Evolutionary conservation across 2,797 vertebrate species (phyloP).

Genomic region (Neosilurus mollespiculum): DNA sequence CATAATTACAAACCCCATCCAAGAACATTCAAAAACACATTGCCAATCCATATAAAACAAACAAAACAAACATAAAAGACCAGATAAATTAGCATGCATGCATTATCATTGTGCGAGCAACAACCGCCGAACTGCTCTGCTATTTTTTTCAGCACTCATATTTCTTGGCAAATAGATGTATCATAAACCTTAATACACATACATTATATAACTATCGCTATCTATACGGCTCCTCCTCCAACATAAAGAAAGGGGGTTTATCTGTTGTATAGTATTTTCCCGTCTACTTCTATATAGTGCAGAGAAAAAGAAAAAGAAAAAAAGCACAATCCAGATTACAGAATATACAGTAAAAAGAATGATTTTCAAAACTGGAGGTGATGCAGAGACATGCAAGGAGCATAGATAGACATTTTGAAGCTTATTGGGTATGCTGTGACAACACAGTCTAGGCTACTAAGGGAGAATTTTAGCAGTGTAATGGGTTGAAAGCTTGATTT

Average conservation of each 20-base stretch:
- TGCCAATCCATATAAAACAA: slow-evolving; percentile 44
- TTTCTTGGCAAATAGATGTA: slow-evolving; percentile 53
- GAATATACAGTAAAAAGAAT: slow-evolving; percentile 59
- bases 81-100: slow-evolving; percentile 68
- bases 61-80: slow-evolving; percentile 35
- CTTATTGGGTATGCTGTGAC: background rate
- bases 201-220: slow-evolving; percentile 52
- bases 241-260: slow-evolving; percentile 45
- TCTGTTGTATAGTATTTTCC: slow-evolving; percentile 39
- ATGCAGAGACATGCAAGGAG: slow-evolving; percentile 69
- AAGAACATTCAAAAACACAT: slow-evolving; percentile 52
- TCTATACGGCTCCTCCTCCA: slow-evolving; percentile 52
- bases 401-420: slow-evolving; percentile 33
- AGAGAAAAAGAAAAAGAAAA: slow-evolving; percentile 41
- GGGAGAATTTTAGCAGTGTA: background rate
- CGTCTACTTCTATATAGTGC: slow-evolving; percentile 43
- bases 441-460: background rate
- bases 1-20: slow-evolving; percentile 42
- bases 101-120: slow-evolving; percentile 57
- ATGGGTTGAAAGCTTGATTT: slow-evolving; percentile 15
- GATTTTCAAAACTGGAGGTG: slow-evolving; percentile 52
- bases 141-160: slow-evolving; percentile 38
- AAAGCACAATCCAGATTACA: slow-evolving; percentile 49
- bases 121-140: slow-evolving; percentile 48
- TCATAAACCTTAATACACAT: slow-evolving; percentile 54